Percentiles rank a stretch among this genome's conserved stretches.
phyloP scores from a whole-genome alignment of 2,888 invertebrate species.

The Pandemis corylana region DNA sequence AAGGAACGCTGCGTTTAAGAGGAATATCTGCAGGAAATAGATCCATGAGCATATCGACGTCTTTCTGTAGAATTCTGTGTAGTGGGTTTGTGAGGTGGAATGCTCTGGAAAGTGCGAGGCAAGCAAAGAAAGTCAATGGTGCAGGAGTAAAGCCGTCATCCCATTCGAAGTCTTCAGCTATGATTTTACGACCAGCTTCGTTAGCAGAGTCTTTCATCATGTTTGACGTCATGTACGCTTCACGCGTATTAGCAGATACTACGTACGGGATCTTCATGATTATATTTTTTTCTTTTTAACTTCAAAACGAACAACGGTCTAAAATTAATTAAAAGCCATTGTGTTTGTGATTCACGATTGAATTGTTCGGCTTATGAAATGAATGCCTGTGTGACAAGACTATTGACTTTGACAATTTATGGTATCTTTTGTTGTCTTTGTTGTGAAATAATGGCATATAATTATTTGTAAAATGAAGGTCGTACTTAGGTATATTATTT shows the following conservation, averaged over 20 bases:
- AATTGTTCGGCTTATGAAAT: conserved; percentile 10
- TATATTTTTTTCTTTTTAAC: conserved; percentile 14
- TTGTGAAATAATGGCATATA: neutral
- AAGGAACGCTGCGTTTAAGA: conserved; percentile 81
- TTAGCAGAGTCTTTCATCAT: conserved; percentile 60
- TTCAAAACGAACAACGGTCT: neutral
- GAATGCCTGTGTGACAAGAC: conserved; percentile 5
- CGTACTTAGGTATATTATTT: neutral
- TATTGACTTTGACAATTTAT: conserved; percentile 20
- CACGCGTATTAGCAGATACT: conserved; percentile 63
- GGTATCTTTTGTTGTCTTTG: neutral
- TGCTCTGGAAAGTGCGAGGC: conserved; percentile 63
- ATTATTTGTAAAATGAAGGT: neutral
- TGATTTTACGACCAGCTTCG: conserved; percentile 65
- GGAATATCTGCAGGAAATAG: conserved; percentile 85
- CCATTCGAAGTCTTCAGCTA: conserved; percentile 79
- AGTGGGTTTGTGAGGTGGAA: conserved; percentile 83
- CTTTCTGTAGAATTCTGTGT: conserved; percentile 81
- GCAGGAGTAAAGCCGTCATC: conserved; percentile 72
- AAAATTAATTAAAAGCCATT: conserved; percentile 1
- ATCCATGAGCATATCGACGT: conserved; percentile 86
- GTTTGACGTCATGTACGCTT: conserved; percentile 64
- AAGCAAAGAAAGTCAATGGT: conserved; percentile 70
- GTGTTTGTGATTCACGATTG: conserved; percentile 6
- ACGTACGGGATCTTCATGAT: conserved; percentile 78